Evolutionary conservation across 2,113 vertebrate genomes (phyloP), one percentile per base, ranked within the genome.

Genomic region (Polypterus bichir): DNA sequence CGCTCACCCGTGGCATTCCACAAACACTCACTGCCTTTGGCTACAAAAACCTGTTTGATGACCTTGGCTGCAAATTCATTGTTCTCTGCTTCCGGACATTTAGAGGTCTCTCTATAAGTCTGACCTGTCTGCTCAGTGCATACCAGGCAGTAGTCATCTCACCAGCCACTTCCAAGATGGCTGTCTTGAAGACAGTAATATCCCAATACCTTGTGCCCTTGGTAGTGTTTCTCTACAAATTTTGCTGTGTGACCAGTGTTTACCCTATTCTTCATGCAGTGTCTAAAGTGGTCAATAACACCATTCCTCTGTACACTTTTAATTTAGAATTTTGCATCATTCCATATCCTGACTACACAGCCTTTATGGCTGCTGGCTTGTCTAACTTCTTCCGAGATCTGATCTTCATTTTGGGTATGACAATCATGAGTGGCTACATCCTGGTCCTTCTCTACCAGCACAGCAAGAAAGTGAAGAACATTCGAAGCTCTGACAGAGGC

Each of bases 61-160:
- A 87, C 54, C 46, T 73, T 0, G 76, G 81, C 60, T 89, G 85
- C 63, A 89, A 88, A 60, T 75, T 75, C 66, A 81, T 89, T 11
- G 84, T 89, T 64, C 88, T 74, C 54, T 44, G 70, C 54, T 89
- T 87, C 66, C 76, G 87, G 47, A 68, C 85, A 3, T 3, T 70
- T 55, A 79, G 87, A 3, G 83, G 83, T 5, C 68, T 89, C 63
- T 89, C 87, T 0, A 80, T 89, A n/a, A 88, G 81, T 70, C 62
- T 87, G 58, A 88, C 84, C 46, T 83, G 84, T 69, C 83, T 87
- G 82, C 77, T 88, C 57, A 88, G 83, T 6, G 78, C 83, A 60
- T 83, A 85, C 62, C 86, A 89, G 70, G 80, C 79, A 0, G 55
- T 80, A 45, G 85, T 76, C 48, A 65, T 88, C 0, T 68, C 78